Evolutionary conservation across 1,140 invertebrate genomes (phyloP).

Genomic region (Dreissena polymorpha): DNA sequence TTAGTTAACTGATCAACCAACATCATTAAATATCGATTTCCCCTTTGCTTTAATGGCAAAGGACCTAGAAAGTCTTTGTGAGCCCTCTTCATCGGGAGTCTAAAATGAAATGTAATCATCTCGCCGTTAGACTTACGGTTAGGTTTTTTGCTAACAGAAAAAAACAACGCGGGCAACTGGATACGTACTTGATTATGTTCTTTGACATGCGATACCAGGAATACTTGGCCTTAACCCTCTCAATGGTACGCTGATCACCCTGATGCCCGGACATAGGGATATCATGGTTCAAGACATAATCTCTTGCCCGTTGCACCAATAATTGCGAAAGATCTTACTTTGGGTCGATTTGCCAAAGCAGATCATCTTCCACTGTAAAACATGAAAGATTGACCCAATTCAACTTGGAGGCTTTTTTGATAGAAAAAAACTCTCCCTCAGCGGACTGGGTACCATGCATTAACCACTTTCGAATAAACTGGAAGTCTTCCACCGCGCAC

Average conservation of each 20-base stretch:
- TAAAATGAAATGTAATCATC: not conserved
- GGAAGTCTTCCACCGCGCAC: not conserved
- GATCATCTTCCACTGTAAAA: too few relatives aligned
- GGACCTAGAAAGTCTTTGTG: not conserved
- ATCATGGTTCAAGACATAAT: not conserved
- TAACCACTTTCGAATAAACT: not conserved
- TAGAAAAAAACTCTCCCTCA: too few relatives aligned
- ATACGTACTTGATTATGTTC: too few relatives aligned
- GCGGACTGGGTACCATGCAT: not conserved
- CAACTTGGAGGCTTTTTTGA: too few relatives aligned
- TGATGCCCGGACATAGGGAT: not conserved
- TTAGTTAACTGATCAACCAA: not conserved
- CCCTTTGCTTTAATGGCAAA: not conserved
- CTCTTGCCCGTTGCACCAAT: not conserved
- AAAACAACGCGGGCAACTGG: not conserved
- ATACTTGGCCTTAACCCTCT: too few relatives aligned
- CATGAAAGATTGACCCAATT: too few relatives aligned
- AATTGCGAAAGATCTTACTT: not conserved
- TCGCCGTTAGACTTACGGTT: not conserved
- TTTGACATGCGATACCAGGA: too few relatives aligned
- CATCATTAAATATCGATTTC: not conserved
- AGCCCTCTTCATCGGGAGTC: not conserved
- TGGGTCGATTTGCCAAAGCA: not conserved
- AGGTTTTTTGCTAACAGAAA: not conserved
- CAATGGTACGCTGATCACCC: too few relatives aligned